A percentile compares a stretch with the other conserved stretches of the same genome.
Conservation (phyloP, 2,888 invertebrate species). For the Himalopsyche tibetana region DNA sequence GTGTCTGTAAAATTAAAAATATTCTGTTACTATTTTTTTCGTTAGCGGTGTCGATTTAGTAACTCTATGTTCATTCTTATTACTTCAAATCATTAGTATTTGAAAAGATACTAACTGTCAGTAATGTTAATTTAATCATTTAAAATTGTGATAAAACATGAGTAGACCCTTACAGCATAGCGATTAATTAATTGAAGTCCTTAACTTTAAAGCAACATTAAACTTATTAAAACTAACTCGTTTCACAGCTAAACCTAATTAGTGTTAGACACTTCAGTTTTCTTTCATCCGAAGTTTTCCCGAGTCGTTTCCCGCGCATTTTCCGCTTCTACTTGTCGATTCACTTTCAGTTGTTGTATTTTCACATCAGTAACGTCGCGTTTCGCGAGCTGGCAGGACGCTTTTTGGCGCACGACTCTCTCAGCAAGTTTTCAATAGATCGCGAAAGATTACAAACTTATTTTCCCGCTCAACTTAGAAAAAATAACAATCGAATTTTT, state of each 20-base stretch:
- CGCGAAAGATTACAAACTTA: conserved; percentile 3
- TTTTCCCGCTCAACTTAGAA: not conserved
- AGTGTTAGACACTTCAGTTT: not conserved
- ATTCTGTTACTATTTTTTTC: too few species aligned
- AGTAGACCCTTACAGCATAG: too few species aligned
- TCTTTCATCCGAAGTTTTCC: not conserved
- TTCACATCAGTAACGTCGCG: conserved; percentile 16
- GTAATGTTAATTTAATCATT: too few species aligned
- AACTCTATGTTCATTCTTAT: too few species aligned
- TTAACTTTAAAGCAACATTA: not conserved
- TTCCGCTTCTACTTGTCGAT: conserved; percentile 12
- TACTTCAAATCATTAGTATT: too few species aligned
- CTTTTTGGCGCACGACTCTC: not conserved
- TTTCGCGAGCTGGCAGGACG: conserved; percentile 31
- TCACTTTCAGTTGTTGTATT: conserved; percentile 20
- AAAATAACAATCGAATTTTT: not conserved
- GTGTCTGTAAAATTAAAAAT: too few species aligned
- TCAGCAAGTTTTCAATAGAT: conserved; percentile 14
- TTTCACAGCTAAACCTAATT: not conserved
- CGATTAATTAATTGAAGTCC: too few species aligned
- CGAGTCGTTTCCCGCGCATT: conserved; percentile 29
- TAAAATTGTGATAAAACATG: too few species aligned
- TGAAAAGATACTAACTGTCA: too few species aligned
- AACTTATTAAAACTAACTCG: not conserved
- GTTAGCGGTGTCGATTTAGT: too few species aligned